A percentile compares a stretch with the other conserved stretches of the same genome.
Evolutionary conservation across 2,888 invertebrate genomes (phyloP).

Genomic region (Prionchulus punctatus): DNA sequence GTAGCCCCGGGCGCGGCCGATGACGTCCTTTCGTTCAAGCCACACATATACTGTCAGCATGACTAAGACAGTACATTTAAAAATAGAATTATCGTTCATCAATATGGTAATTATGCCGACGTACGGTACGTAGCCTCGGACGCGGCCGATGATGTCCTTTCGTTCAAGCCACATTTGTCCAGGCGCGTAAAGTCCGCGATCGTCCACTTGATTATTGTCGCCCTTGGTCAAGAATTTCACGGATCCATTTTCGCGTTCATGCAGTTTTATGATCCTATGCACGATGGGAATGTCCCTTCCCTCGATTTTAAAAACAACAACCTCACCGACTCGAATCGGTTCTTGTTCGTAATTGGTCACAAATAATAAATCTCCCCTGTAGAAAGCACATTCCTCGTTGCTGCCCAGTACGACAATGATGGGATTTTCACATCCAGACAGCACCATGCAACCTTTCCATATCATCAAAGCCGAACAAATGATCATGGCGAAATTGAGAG

Average conservation of each 20-base stretch:
- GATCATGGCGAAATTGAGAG: constrained; percentile 95
- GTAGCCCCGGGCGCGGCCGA: constrained; percentile 79
- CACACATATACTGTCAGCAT: too few relatives aligned
- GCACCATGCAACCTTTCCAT: constrained; percentile 99
- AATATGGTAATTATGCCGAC: constrained; percentile 43
- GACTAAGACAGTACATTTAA: constrained; percentile 41
- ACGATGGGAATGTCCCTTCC: constrained; percentile 39
- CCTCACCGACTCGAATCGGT: constrained; percentile 41
- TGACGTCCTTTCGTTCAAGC: constrained; percentile 91
- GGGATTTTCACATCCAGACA: constrained; percentile 78
- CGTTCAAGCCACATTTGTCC: constrained; percentile 93
- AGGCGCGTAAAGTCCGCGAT: constrained; percentile 91
- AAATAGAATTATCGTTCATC: constrained; percentile 43
- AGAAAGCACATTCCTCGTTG: constrained; percentile 99
- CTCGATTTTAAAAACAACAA: constrained; percentile 41
- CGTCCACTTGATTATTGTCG: constrained; percentile 97
- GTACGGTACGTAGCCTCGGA: constrained; percentile 55
- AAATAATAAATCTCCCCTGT: constrained; percentile 87
- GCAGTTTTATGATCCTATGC: constrained; percentile 26
- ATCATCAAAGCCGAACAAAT: constrained; percentile 99
- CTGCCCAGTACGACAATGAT: constrained; percentile 48
- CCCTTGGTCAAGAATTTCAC: constrained; percentile 58
- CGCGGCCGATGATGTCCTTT: constrained; percentile 92
- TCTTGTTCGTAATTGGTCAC: constrained; percentile 83
- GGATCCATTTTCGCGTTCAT: background rate